These are phyloP conservation scores for Puntigrus tetrazona DNA, from an alignment of 2,113 vertebrate species.

Conservation along the genomic window DNA sequence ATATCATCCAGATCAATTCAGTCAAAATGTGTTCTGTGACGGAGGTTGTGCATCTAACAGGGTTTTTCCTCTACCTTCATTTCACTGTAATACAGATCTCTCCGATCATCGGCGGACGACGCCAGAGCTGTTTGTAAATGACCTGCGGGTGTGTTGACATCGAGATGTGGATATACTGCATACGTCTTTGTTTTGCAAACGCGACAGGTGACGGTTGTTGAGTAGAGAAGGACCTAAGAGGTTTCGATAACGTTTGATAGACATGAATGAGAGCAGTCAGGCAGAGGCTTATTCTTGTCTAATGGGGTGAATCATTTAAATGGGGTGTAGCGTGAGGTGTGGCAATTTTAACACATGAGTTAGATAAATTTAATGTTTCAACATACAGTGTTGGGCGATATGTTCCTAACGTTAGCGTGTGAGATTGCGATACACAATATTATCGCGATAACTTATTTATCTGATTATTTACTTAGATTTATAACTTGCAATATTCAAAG, in stretches of 20 bases:
- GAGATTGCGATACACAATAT: no score
- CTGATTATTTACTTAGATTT: no score
- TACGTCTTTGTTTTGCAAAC: conserved; percentile 64
- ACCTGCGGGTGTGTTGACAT: conserved; percentile 54
- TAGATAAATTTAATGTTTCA: neutral
- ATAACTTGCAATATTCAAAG: no score
- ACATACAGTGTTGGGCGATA: no score
- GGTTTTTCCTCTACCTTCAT: conserved; percentile 66
- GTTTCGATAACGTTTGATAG: conserved; percentile 66
- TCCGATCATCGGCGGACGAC: conserved; percentile 26
- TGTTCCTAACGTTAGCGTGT: no score
- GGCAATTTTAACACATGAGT: neutral
- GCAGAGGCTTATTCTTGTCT: conserved; percentile 51
- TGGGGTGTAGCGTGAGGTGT: neutral
- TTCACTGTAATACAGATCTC: conserved; percentile 74
- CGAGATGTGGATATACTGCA: conserved; percentile 61
- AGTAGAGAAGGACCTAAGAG: conserved; percentile 52
- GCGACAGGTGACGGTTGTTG: conserved; percentile 54
- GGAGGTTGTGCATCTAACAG: conserved; percentile 66
- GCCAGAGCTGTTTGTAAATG: conserved; percentile 50
- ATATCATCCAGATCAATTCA: conserved; percentile 75
- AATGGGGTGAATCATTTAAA: conserved; percentile 37
- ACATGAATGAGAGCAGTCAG: conserved; percentile 65
- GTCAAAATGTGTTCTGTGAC: conserved; percentile 66
- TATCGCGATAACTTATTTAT: no score